These are phyloP conservation scores for Drosophila anceps DNA, from an alignment of 2,888 invertebrate genomes.

Conservation along the genomic window DNA sequence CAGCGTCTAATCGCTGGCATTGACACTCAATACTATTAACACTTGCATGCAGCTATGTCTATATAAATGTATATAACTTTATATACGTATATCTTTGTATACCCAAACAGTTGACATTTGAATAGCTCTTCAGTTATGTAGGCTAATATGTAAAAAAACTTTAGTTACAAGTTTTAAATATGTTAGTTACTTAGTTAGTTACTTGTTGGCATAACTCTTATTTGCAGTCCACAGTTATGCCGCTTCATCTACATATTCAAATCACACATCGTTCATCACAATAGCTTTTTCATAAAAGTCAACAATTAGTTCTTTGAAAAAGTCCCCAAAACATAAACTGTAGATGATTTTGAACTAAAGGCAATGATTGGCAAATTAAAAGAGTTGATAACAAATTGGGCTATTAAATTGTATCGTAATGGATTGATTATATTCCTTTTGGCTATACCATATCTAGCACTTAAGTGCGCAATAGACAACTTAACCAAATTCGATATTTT, in stretches of 20 bases:
- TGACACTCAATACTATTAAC: constrained; percentile 26
- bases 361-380: constrained; percentile 10
- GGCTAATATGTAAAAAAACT: background rate
- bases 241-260: too few species aligned
- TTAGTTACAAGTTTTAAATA: background rate
- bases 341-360: too few species aligned
- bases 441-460: constrained; percentile 11
- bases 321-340: too few species aligned
- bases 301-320: too few species aligned
- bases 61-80: background rate
- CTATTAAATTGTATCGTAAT: constrained; percentile 10
- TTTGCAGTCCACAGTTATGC: too few species aligned
- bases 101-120: background rate
- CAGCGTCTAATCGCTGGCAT: constrained; percentile 50
- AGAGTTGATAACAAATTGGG: constrained; percentile 2
- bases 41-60: background rate
- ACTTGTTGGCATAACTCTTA: background rate
- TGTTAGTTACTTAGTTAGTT: background rate
- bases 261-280: too few species aligned
- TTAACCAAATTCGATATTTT: constrained; percentile 30
- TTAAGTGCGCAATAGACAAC: constrained; percentile 25
- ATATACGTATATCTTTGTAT: background rate
- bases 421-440: background rate
- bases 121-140: background rate
- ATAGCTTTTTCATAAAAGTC: too few species aligned